phyloP scores from a whole-genome alignment of 1,140 invertebrate species.

The Drosophila repleta region DNA sequence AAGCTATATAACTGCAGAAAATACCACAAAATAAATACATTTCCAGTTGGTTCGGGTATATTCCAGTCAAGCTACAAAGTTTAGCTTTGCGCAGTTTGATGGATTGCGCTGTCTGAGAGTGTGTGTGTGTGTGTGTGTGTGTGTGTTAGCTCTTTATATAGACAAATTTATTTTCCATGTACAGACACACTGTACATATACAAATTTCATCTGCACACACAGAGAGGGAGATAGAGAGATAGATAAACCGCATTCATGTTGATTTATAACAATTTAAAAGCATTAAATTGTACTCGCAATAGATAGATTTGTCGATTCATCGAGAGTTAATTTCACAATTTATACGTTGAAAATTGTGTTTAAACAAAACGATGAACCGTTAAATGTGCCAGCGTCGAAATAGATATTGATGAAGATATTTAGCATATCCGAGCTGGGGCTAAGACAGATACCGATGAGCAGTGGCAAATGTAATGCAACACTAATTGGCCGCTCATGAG shows the following conservation, averaged over 20 bases:
- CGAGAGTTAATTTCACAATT: slow-evolving; percentile 70
- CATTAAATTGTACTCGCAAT: slow-evolving; percentile 59
- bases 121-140: slow-evolving; percentile 2
- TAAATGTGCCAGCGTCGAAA: too few species aligned
- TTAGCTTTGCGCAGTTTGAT: slow-evolving; percentile 39
- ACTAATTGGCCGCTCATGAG: slow-evolving; percentile 80
- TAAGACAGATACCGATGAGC: slow-evolving; percentile 51
- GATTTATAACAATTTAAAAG: slow-evolving; percentile 65
- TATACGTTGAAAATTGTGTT: slow-evolving; percentile 53
- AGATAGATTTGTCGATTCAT: slow-evolving; percentile 63
- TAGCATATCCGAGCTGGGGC: too few species aligned
- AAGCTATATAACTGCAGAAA: too few species aligned
- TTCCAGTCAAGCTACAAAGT: not conserved
- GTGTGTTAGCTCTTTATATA: slow-evolving; percentile 16
- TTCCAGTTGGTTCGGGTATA: slow-evolving; percentile 14
- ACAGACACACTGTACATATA: slow-evolving; percentile 43
- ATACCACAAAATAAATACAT: not conserved
- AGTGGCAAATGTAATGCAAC: slow-evolving; percentile 78
- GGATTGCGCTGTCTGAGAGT: slow-evolving; percentile 45
- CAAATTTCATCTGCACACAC: slow-evolving; percentile 62
- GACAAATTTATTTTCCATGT: slow-evolving; percentile 69
- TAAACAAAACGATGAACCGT: slow-evolving; percentile 1
- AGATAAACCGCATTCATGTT: slow-evolving; percentile 37
- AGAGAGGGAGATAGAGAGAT: not conserved
- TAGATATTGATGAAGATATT: too few species aligned